Percentiles rank a stretch among this genome's conserved stretches.
These are phyloP conservation scores for Sipha maydis DNA, from an alignment of 2,888 invertebrate species.

Conservation along the genomic window DNA sequence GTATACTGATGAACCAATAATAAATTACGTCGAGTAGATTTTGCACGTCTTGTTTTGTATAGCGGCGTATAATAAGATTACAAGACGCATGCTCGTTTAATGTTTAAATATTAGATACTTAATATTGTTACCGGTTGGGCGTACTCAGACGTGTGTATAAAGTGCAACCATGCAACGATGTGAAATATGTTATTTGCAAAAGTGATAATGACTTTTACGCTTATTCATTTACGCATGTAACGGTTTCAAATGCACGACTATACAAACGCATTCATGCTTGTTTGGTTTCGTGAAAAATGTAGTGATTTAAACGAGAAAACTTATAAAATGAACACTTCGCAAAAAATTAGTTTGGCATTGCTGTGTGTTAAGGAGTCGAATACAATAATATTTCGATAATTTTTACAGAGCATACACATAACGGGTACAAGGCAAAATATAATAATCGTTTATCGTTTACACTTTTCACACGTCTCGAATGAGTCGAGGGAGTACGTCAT, in stretches of 20 bases:
- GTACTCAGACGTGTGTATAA: neutral
- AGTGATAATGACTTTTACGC: neutral
- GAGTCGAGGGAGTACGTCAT: too few species aligned
- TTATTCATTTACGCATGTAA: conserved; percentile 14
- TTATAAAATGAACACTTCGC: neutral
- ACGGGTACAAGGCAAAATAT: too few species aligned
- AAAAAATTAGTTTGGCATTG: too few species aligned
- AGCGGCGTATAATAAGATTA: neutral
- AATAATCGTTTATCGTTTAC: too few species aligned
- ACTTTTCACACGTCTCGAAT: too few species aligned
- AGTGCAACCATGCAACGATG: neutral
- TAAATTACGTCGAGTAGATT: neutral
- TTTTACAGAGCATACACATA: too few species aligned
- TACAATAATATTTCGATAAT: too few species aligned
- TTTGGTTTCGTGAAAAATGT: neutral
- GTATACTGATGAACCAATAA: neutral
- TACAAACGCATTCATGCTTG: neutral
- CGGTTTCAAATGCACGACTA: neutral
- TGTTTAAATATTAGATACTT: conserved; percentile 3
- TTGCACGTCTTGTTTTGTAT: neutral
- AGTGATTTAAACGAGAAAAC: conserved; percentile 22
- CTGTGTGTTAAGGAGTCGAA: too few species aligned
- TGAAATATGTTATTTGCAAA: conserved; percentile 22
- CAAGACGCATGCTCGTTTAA: neutral
- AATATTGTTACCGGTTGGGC: neutral